These are phyloP conservation scores for Drosophila sordidapex DNA, from an alignment of 2,888 invertebrate species.

Conservation along the genomic window DNA sequence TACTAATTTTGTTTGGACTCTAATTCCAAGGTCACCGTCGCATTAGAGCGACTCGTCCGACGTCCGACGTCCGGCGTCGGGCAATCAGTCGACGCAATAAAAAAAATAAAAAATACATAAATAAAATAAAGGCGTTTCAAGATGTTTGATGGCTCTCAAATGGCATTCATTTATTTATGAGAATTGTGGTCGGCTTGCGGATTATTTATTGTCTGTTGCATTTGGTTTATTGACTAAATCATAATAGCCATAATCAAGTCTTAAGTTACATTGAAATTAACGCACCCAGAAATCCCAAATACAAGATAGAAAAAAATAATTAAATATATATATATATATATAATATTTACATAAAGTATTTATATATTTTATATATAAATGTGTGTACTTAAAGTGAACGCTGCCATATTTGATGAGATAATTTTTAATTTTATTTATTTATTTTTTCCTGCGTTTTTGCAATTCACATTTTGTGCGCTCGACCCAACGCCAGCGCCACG, in stretches of 20 bases:
- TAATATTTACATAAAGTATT: background rate
- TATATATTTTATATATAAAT: background rate
- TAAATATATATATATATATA: background rate
- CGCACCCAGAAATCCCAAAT: constrained; percentile 26
- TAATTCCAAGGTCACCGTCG: constrained; percentile 66
- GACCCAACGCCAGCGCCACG: background rate
- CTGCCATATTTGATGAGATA: constrained; percentile 70
- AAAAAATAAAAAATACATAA: constrained; percentile 12
- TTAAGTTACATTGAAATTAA: constrained; percentile 31
- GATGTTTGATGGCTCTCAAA: constrained; percentile 42
- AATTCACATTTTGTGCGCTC: constrained; percentile 56
- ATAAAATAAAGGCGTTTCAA: constrained; percentile 36
- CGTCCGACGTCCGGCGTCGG: constrained; percentile 12
- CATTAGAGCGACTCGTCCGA: constrained; percentile 49
- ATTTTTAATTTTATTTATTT: constrained; percentile 71
- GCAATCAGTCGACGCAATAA: constrained; percentile 56
- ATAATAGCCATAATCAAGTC: constrained; percentile 47
- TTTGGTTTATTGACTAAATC: constrained; percentile 39
- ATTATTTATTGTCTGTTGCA: constrained; percentile 33
- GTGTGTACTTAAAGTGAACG: constrained; percentile 51
- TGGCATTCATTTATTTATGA: constrained; percentile 49
- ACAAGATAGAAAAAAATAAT: background rate
- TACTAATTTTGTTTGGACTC: constrained; percentile 55
- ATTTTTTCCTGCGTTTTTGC: constrained; percentile 70
- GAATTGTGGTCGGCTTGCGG: constrained; percentile 21